A percentile compares a stretch with the other conserved stretches of the same genome.
These are phyloP conservation scores for Neuroscelio doddi DNA, from an alignment of 2,888 invertebrate genomes.

Conservation along the genomic window DNA sequence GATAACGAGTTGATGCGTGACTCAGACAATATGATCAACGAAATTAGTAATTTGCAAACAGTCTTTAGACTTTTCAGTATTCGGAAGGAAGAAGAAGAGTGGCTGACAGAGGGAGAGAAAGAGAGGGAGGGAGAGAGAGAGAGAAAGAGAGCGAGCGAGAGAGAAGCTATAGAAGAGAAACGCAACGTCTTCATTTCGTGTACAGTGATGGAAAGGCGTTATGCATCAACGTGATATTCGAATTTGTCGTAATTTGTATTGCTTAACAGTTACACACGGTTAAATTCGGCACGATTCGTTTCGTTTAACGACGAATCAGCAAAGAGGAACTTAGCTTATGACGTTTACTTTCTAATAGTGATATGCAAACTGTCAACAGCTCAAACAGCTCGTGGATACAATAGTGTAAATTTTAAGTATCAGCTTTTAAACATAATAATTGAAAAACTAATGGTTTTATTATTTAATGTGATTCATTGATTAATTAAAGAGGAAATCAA, in stretches of 20 bases:
- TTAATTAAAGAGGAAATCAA: no score
- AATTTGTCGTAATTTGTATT: constrained; percentile 64
- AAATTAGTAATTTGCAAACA: constrained; percentile 49
- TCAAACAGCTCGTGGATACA: background rate
- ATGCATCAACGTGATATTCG: constrained; percentile 62
- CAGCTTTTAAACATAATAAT: no score
- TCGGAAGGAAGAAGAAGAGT: no score
- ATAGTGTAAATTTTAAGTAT: no score
- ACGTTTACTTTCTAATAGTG: constrained; percentile 2
- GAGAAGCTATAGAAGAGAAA: constrained; percentile 25
- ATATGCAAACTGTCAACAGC: constrained; percentile 6
- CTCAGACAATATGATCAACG: constrained; percentile 47
- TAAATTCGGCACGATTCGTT: constrained; percentile 25
- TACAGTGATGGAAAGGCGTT: constrained; percentile 57
- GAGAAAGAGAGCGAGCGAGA: constrained; percentile 36
- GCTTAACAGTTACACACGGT: constrained; percentile 50
- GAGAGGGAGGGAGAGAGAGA: constrained; percentile 23
- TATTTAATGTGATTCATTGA: no score
- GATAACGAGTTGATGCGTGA: constrained; percentile 25
- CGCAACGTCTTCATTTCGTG: constrained; percentile 54
- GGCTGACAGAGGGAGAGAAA: constrained; percentile 7
- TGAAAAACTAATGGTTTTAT: no score
- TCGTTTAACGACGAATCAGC: constrained; percentile 21
- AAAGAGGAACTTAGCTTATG: background rate
- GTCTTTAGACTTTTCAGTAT: no score